Evolutionary conservation across 2,888 invertebrate species (phyloP), one percentile per base, ranked within the genome.

Genomic region (Cylloceria caligata): DNA sequence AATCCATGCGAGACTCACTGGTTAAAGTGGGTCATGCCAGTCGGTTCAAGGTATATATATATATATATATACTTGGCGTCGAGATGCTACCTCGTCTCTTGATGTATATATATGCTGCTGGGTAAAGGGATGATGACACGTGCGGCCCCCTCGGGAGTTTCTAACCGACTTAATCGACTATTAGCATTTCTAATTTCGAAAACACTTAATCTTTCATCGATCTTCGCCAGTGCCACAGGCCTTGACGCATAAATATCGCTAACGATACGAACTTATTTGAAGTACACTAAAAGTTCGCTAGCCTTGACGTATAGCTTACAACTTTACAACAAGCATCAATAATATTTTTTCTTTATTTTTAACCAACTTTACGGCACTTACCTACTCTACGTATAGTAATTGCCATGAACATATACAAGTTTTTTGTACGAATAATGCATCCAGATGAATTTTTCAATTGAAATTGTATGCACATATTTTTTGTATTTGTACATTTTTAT

Each of bases 21-120:
- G n/a, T 9, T 73, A 83, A 85, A 81, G 78, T 86, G 36, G 83
- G 84, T 85, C 84, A 83, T 52, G 65, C 75, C 75, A 73, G 69
- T 77, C 69, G 76, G 72, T 60, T n/a, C 52, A 4, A 34, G 36
- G 68, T 69, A 62, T 75, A 47, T 75, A 57, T 68, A 55, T 36
- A 16, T 42, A 24, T 42, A 39, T 42, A 19, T 42, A 36, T 39
- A 34, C 2, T 13, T 27, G n/a, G n/a, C n/a, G n/a, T n/a, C n/a
- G n/a, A n/a, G n/a, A n/a, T n/a, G n/a, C n/a, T n/a, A n/a, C n/a
- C 36, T 4, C 36, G 6, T 5, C 9, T 36, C 1, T 36, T 9
- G 1, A 67, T 79, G 49, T 57, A 73, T 67, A 30, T 57, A n/a
- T 57, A 57, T 57, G 34, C 2, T 34, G 34, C 1, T 34, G 34